A percentile compares a stretch with the other conserved stretches of the same genome.
Conservation (phyloP, 2,888 invertebrate species). For the Trissolcus japonicus region DNA sequence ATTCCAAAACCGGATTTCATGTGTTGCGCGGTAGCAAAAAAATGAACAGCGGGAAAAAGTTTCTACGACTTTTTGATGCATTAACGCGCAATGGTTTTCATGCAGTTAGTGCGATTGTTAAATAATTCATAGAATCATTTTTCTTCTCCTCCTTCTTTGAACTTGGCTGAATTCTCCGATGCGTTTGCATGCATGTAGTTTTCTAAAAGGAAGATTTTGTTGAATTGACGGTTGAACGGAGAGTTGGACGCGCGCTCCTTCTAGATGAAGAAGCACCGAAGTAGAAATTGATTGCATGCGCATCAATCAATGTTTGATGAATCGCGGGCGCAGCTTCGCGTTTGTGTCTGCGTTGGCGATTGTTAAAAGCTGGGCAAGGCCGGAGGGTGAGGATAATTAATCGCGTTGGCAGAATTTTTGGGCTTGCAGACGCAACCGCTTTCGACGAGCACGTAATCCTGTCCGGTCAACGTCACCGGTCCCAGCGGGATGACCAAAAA, state of each 20-base stretch:
- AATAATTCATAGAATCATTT: background rate
- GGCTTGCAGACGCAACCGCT: constrained; percentile 94
- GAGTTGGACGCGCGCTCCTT: too few relatives aligned
- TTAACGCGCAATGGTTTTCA: constrained; percentile 6
- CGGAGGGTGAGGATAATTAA: constrained; percentile 65
- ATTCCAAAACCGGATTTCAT: constrained; percentile 71
- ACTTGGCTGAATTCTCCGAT: too few relatives aligned
- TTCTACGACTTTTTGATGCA: constrained; percentile 26
- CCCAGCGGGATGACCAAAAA: constrained; percentile 94
- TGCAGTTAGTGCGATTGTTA: background rate
- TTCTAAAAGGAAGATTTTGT: too few relatives aligned
- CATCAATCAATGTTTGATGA: too few relatives aligned
- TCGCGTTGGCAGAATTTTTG: constrained; percentile 75
- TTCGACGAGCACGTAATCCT: constrained; percentile 96
- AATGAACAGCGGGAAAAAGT: constrained; percentile 20
- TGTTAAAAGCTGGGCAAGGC: constrained; percentile 69
- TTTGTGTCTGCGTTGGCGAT: too few relatives aligned
- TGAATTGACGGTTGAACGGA: too few relatives aligned
- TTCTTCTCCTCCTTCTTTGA: background rate
- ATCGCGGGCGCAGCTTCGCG: too few relatives aligned
- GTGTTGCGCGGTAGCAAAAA: constrained; percentile 50
- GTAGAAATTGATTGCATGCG: too few relatives aligned
- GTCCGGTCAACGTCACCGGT: constrained; percentile 92
- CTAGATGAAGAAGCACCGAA: too few relatives aligned
- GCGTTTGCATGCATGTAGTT: too few relatives aligned